A percentile compares a stretch with the other conserved stretches of the same genome.
Evolutionary conservation across 2,113 vertebrate genomes (phyloP).

Genomic region (Pelusios castaneus): DNA sequence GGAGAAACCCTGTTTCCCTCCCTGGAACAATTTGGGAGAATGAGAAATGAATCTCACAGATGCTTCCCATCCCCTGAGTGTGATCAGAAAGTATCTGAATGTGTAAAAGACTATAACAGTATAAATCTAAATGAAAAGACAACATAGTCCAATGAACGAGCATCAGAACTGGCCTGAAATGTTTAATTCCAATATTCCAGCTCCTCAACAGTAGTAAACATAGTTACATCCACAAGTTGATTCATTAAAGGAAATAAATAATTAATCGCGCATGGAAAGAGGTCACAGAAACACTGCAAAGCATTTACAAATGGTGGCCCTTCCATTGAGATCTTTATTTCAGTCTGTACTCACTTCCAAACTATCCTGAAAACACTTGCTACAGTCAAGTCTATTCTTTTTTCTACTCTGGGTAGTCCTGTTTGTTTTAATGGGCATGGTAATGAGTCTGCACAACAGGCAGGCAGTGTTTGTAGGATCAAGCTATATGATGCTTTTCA

Average conservation of each 20-base stretch:
- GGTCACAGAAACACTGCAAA: background rate
- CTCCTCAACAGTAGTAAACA: background rate
- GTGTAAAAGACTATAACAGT: background rate
- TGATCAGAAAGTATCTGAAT: background rate
- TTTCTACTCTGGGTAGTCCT: background rate
- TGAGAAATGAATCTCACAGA: rapidly evolving
- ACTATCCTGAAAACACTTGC: background rate
- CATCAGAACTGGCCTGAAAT: background rate
- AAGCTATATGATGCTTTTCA: slow-evolving; percentile 51
- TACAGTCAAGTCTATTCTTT: background rate
- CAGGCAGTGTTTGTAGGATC: background rate
- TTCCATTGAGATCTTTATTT: background rate
- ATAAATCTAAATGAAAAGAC: background rate
- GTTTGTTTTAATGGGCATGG: background rate
- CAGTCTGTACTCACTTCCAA: slow-evolving; percentile 22
- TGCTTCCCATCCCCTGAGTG: background rate
- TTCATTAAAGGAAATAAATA: background rate
- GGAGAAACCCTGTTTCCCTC: background rate
- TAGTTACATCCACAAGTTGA: background rate
- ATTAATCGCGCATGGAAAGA: background rate
- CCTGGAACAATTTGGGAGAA: background rate
- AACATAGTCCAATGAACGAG: background rate
- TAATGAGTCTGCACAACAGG: background rate
- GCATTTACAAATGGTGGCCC: background rate
- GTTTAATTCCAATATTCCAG: background rate